phyloP scores from a whole-genome alignment of 1,140 invertebrate genomes.

The Argopecten irradians region DNA sequence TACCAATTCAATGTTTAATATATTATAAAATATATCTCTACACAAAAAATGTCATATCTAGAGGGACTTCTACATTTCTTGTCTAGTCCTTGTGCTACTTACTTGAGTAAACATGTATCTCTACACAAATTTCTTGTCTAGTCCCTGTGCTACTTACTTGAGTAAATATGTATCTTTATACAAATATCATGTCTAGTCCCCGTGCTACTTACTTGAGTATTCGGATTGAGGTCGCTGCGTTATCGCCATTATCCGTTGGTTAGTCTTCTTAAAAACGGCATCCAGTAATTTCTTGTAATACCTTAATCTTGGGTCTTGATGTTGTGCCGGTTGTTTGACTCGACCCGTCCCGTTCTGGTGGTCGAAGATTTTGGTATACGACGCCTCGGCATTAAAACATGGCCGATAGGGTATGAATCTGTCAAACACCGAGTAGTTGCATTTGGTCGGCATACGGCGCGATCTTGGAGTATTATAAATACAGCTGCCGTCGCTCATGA shows the following conservation, averaged over 20 bases:
- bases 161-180: too few relatives aligned
- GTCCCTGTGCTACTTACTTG: too few relatives aligned
- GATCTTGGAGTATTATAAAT: neutral
- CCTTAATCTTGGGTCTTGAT: constrained; percentile 26
- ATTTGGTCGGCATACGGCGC: neutral
- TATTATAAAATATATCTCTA: too few relatives aligned
- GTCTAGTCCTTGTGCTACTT: too few relatives aligned
- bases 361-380: constrained; percentile 36
- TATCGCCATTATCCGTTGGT: constrained; percentile 31
- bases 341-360: constrained; percentile 7
- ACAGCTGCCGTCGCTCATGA: neutral
- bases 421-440: constrained; percentile 32
- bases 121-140: too few relatives aligned
- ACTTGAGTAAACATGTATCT: too few relatives aligned
- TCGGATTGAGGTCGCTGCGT: constrained; percentile 23
- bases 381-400: constrained; percentile 36
- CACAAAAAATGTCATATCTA: too few relatives aligned
- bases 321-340: neutral
- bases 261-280: constrained; percentile 25
- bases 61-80: too few relatives aligned
- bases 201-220: constrained; percentile 38
- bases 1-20: too few relatives aligned
- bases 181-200: neutral
- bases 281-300: constrained; percentile 39
- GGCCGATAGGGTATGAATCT: constrained; percentile 47